Evolutionary conservation across 2,113 vertebrate species (phyloP).

Genomic region (Notothenia rossii): DNA sequence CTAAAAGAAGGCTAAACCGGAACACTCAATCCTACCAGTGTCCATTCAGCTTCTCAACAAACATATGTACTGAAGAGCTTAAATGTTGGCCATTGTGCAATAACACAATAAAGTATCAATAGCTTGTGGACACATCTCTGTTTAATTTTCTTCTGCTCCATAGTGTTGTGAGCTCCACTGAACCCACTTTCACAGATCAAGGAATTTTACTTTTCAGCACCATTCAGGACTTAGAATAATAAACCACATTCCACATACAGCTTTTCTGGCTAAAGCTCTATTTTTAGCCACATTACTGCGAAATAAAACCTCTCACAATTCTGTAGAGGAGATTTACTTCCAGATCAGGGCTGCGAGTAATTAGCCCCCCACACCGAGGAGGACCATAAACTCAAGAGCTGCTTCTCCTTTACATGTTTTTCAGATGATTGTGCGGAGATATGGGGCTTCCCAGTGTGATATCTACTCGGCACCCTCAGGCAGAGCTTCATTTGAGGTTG

Average conservation of each 20-base stretch:
- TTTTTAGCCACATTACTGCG: slow-evolving; percentile 59
- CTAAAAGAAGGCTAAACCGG: no score
- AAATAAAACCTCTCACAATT: slow-evolving; percentile 64
- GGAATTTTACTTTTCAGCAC: slow-evolving; percentile 30
- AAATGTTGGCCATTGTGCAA: no score
- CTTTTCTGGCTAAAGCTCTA: slow-evolving; percentile 40
- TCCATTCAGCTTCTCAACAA: no score
- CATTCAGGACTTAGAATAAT: slow-evolving; percentile 41
- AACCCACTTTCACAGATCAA: slow-evolving; percentile 26
- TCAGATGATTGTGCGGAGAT: not conserved
- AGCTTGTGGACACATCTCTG: not conserved
- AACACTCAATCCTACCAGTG: no score
- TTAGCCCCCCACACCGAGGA: slow-evolving; percentile 41
- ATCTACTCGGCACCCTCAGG: slow-evolving; percentile 7
- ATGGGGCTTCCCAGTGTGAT: not conserved
- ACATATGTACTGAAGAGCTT: no score
- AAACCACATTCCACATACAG: slow-evolving; percentile 60
- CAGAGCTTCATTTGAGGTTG: not conserved
- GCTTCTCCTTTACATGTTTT: slow-evolving; percentile 11
- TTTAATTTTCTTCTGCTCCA: slow-evolving; percentile 6
- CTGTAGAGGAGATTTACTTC: slow-evolving; percentile 52
- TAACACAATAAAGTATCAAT: not conserved
- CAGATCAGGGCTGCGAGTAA: slow-evolving; percentile 41
- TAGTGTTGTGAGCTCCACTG: not conserved
- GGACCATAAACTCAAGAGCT: slow-evolving; percentile 9